phyloP scores from a whole-genome alignment of 1,140 invertebrate genomes.

The Coenobita brevimanus region DNA sequence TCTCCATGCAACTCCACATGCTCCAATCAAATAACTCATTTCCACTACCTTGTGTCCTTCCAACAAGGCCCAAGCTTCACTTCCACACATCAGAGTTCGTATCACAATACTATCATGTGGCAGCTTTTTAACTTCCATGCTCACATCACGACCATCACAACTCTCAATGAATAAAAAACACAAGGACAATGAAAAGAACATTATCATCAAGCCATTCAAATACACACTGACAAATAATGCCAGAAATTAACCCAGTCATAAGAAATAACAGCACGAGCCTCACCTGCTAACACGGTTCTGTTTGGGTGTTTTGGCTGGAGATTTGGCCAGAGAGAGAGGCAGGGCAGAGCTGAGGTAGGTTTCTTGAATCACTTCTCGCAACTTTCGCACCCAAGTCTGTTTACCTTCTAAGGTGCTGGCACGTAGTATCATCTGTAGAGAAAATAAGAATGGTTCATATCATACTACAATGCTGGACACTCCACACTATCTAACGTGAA shows the following conservation, averaged over 20 bases:
- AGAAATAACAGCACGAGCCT: constrained; percentile 4
- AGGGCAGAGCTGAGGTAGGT: constrained; percentile 90
- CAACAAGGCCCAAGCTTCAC: no score
- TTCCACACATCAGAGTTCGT: no score
- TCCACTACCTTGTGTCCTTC: no score
- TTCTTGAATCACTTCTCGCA: constrained; percentile 96
- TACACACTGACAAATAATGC: background rate
- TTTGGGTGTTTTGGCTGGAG: constrained; percentile 78
- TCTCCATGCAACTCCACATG: no score
- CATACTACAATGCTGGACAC: no score
- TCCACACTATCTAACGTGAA: no score
- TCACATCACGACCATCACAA: no score
- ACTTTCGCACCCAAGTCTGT: constrained; percentile 95
- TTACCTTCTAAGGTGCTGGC: constrained; percentile 92
- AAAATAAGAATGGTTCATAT: constrained; percentile 24
- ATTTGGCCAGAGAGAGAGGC: constrained; percentile 75
- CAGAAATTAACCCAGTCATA: background rate
- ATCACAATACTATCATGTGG: no score
- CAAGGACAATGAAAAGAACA: background rate
- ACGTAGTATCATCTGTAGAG: constrained; percentile 71
- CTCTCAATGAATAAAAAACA: no score
- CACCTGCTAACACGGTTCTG: constrained; percentile 82
- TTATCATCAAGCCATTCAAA: background rate
- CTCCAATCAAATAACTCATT: no score
- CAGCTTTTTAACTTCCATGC: no score